Evolutionary conservation across 1,140 invertebrate species (phyloP).

Genomic region (Hycleus phaleratus): DNA sequence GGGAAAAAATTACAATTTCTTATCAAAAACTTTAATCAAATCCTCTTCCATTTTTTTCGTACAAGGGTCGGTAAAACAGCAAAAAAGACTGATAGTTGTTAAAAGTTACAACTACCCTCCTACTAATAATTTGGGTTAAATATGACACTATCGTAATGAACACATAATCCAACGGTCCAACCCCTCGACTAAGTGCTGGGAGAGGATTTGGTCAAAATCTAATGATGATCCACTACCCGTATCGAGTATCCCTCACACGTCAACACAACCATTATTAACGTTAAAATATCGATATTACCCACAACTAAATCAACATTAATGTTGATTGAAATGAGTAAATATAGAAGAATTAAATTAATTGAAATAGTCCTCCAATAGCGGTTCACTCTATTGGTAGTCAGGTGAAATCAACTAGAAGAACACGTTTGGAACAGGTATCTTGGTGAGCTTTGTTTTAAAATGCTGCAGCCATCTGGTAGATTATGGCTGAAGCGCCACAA

Average conservation of each 20-base stretch:
- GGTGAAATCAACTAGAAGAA: conserved; percentile 22
- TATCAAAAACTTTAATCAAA: conserved; percentile 18
- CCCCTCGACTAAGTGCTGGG: background rate
- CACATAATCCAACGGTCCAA: conserved; percentile 30
- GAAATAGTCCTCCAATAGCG: conserved; percentile 7
- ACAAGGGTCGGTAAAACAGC: conserved; percentile 6
- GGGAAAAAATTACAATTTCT: background rate
- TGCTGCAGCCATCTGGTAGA: conserved; percentile 31
- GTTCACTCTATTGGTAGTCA: conserved; percentile 29
- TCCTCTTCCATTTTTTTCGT: background rate
- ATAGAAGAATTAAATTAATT: no score
- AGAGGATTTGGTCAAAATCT: conserved; percentile 24
- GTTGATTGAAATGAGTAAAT: no score
- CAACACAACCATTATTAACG: background rate
- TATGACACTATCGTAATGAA: conserved; percentile 28
- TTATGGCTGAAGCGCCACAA: background rate
- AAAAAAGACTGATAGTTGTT: conserved; percentile 1
- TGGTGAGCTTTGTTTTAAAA: conserved; percentile 28
- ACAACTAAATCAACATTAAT: no score
- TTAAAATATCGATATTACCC: no score
- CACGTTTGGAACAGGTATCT: conserved; percentile 30
- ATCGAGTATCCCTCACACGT: conserved; percentile 15
- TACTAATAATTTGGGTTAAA: no score
- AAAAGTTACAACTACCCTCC: no score
- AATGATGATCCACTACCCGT: conserved; percentile 18